Conservation (phyloP, 1,140 invertebrate genomes). For the Hycleus cichorii region DNA sequence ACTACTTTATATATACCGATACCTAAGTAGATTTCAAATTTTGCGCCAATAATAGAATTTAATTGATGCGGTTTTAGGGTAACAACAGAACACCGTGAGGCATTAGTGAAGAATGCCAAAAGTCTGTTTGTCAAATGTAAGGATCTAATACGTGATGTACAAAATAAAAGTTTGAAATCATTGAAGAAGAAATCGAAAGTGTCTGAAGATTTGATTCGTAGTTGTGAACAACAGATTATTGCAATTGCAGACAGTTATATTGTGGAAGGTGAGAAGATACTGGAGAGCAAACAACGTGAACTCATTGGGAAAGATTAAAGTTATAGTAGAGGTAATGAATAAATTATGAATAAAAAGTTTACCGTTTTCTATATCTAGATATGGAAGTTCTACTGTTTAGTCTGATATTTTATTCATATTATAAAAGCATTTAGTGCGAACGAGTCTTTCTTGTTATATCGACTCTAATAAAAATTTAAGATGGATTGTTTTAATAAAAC, state of each 20-base stretch:
- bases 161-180: conserved; percentile 65
- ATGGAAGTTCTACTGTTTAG: background rate
- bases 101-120: conserved; percentile 81
- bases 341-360: background rate
- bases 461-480: background rate
- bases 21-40: conserved; percentile 62
- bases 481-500: too few relatives aligned
- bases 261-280: conserved; percentile 57
- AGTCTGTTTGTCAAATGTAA: conserved; percentile 69
- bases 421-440: background rate
- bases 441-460: background rate
- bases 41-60: background rate
- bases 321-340: background rate
- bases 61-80: conserved; percentile 49
- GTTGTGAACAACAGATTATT: conserved; percentile 59
- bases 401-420: background rate
- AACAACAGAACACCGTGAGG: conserved; percentile 85
- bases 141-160: conserved; percentile 67
- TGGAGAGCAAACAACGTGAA: conserved; percentile 64
- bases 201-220: conserved; percentile 59
- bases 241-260: conserved; percentile 59
- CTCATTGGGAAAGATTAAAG: conserved; percentile 47
- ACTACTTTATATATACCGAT: conserved; percentile 80
- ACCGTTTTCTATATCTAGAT: background rate
- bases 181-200: conserved; percentile 58